Conservation (phyloP, 2,888 invertebrate genomes). For the Callinectes sapidus region DNA sequence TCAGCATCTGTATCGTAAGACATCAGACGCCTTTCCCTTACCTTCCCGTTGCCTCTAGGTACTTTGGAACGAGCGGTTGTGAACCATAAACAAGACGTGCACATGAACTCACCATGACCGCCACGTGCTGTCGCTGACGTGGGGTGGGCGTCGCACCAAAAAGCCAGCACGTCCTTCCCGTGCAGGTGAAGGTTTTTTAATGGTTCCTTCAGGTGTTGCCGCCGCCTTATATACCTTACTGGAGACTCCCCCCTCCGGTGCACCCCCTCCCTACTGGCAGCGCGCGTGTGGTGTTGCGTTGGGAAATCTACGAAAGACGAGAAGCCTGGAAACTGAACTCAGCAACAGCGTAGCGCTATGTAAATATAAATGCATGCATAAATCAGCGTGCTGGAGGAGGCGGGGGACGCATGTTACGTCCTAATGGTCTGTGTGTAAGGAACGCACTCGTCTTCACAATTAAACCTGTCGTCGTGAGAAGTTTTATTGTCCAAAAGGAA, state of each 20-base stretch:
- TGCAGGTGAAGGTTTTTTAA: background rate
- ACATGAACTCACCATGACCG: constrained; percentile 17
- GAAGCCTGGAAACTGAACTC: constrained; percentile 2
- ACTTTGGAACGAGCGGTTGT: background rate
- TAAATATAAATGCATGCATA: background rate
- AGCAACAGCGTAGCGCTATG: background rate
- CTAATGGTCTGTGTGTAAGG: background rate
- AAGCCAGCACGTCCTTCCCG: background rate
- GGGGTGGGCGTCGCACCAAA: background rate
- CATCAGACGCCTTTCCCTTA: background rate
- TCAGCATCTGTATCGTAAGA: background rate
- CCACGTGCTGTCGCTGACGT: background rate
- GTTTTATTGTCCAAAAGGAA: background rate
- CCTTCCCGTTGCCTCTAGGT: background rate
- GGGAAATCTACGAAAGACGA: background rate
- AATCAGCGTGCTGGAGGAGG: background rate
- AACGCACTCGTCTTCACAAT: background rate
- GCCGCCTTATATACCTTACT: background rate
- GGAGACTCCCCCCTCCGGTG: background rate
- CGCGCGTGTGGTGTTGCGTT: background rate
- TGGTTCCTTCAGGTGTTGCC: background rate
- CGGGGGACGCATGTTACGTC: background rate
- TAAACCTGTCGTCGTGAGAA: background rate
- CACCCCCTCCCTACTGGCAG: background rate
- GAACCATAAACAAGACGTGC: background rate